phyloP scores from a whole-genome alignment of 2,113 vertebrate genomes.

The Scortum barcoo region DNA sequence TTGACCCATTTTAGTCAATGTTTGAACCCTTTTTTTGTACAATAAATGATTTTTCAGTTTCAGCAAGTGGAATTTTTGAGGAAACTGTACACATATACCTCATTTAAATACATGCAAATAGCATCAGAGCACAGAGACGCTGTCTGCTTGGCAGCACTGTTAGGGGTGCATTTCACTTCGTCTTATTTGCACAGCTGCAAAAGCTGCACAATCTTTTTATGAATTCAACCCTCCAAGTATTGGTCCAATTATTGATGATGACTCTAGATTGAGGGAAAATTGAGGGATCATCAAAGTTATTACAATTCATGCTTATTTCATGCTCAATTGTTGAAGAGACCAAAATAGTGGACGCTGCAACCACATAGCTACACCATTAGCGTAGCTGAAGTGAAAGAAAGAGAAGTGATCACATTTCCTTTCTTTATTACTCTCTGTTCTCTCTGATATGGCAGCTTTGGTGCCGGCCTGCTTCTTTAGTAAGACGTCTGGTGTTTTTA shows the following conservation, averaged over 20 bases:
- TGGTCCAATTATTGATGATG: background rate
- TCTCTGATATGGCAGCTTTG: background rate
- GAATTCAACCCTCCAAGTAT: too few species aligned
- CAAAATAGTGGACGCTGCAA: background rate
- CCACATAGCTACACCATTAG: background rate
- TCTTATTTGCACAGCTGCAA: too few species aligned
- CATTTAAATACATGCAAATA: too few species aligned
- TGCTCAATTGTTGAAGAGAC: background rate
- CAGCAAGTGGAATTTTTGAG: too few species aligned
- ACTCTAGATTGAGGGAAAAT: background rate
- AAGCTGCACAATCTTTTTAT: too few species aligned
- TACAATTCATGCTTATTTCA: background rate
- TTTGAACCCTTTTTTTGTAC: too few species aligned
- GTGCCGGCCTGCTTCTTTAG: conserved; percentile 15
- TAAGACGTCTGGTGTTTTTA: conserved; percentile 53
- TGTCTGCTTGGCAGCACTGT: too few species aligned
- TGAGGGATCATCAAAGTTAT: background rate
- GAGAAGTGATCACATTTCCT: background rate
- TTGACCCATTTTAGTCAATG: too few species aligned
- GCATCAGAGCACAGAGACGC: too few species aligned
- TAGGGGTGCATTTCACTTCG: too few species aligned
- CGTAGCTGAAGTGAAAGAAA: background rate
- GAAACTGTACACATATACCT: too few species aligned
- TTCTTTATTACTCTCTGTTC: background rate
- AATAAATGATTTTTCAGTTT: too few species aligned